Conservation (phyloP, 2,797 vertebrate species). For the Lacerta viridis region DNA sequence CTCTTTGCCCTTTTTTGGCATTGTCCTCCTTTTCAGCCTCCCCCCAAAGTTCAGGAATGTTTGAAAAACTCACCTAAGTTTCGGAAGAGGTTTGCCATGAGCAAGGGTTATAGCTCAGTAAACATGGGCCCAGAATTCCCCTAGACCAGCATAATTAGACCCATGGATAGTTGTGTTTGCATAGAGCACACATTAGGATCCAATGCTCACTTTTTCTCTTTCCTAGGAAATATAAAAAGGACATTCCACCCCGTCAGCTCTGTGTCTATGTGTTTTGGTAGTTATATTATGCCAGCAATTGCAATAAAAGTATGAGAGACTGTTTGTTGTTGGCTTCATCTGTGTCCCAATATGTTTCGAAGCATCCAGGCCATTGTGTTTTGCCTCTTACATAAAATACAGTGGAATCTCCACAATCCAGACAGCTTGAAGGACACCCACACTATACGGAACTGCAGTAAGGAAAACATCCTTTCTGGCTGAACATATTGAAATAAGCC, state of each 20-base stretch:
- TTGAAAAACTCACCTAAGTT: background rate
- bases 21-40: too few relatives aligned
- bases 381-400: conserved; percentile 18
- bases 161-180: background rate
- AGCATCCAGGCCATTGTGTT: background rate
- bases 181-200: background rate
- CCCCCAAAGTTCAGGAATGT: background rate
- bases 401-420: background rate
- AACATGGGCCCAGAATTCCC: background rate
- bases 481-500: conserved; percentile 4
- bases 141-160: background rate
- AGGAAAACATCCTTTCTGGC: background rate
- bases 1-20: background rate
- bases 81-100: background rate
- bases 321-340: conserved; percentile 2
- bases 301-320: conserved; percentile 12
- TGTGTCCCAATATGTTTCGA: conserved; percentile 11
- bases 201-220: background rate
- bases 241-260: background rate
- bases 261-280: background rate
- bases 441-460: background rate
- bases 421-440: background rate
- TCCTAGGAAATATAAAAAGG: background rate
- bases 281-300: conserved; percentile 2
- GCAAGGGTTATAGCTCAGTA: background rate